Base-by-base conservation (phyloP, 2,888 invertebrate genomes). In the Chrysolina americana region DNA sequence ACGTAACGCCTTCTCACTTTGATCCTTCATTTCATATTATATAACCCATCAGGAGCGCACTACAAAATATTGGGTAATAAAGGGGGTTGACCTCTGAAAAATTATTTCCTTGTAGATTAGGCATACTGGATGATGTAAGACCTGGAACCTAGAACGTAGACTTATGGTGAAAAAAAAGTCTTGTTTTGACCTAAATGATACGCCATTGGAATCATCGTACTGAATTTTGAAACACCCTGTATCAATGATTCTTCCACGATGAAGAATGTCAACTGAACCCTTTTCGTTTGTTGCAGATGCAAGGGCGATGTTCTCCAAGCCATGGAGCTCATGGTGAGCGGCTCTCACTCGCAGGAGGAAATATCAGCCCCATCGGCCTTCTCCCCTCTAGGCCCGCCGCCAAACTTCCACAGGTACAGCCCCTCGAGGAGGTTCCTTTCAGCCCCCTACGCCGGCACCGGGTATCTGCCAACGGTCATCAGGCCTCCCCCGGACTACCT, bases 261-360 rank as follows among this genome's bases (percentile, higher is more conserved):
- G 28, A 28, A 36, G 36, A 36, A 6, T 36, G 8, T 8, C 36
- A 36, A 0, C 8, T 64, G 2, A 21, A 17, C 64, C 13, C 11
- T 15, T 23, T 47, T 50, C 6, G 4, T 21, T 69, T 64, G 41
- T 82, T 82, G 0, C 82, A 88, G 88, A 80, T 88, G 87, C 82
- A 91, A 90, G 79, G 96, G 96, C 0, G 97, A 98, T 86, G 95
- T 97, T 0, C 93, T 98, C 0, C 94, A 96, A 81, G 97, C 98
- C 0, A 98, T 98, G 92, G 98, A 98, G 85, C 92, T 95, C 85
- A 93, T 98, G 91, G 91, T 96, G 15, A 93, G 93, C 77, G 82
- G 83, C 8, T 75, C 76, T 48, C 84, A 83, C 8, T 75, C 76
- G 48, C 84, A 83, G 71, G 85, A 84, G 66, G 89, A 75, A 79